phyloP scores from a whole-genome alignment of 2,797 vertebrate species.

The Notamacropus eugenii region DNA sequence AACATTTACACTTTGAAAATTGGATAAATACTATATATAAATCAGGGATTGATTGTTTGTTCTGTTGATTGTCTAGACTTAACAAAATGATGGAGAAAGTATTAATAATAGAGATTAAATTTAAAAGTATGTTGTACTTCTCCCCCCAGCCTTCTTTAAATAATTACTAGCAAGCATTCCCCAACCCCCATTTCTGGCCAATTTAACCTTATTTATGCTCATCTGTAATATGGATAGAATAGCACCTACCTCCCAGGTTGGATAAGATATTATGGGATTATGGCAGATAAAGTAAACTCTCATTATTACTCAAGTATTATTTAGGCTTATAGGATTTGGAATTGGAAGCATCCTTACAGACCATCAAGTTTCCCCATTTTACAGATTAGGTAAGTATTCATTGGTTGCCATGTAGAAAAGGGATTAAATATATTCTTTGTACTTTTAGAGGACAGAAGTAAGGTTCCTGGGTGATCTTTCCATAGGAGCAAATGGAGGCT shows the following conservation, averaged over 20 bases:
- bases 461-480: background rate
- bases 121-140: background rate
- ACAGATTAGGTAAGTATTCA: background rate
- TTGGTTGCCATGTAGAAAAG: background rate
- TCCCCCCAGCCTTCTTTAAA: background rate
- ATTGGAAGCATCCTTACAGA: background rate
- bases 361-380: background rate
- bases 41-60: background rate
- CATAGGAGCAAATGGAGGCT: background rate
- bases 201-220: background rate
- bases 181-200: background rate
- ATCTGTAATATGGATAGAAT: background rate
- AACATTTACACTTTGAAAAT: background rate
- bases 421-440: background rate
- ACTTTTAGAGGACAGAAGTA: background rate
- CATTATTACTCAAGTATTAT: background rate
- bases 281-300: background rate
- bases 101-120: background rate
- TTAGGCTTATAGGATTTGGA: background rate
- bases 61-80: background rate
- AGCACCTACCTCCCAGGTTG: background rate
- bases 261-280: background rate
- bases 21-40: background rate
- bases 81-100: background rate
- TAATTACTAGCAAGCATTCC: background rate